phyloP scores from a whole-genome alignment of 2,113 vertebrate genomes.

The Psammodynastes pulverulentus region DNA sequence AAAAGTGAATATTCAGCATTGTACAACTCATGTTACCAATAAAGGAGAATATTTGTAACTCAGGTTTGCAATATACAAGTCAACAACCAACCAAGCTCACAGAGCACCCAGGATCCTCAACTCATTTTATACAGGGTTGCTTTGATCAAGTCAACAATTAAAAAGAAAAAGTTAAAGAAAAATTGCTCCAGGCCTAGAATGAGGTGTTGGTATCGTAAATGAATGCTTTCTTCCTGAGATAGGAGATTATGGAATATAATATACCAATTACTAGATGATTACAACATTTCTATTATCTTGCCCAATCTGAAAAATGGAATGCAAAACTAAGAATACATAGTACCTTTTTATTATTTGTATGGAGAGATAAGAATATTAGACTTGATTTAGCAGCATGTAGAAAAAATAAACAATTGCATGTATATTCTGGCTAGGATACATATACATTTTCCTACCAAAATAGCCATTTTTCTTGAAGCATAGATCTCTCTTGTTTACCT shows the following conservation, averaged over 20 bases:
- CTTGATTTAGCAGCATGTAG: not conserved
- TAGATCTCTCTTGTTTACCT: not conserved
- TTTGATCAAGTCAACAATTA: not conserved
- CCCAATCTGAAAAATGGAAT: not conserved
- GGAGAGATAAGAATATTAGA: not conserved
- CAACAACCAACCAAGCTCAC: no score
- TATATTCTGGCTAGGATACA: not conserved
- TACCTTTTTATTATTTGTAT: not conserved
- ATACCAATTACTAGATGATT: not conserved
- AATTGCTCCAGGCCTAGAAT: not conserved
- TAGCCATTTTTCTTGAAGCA: not conserved
- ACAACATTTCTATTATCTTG: not conserved
- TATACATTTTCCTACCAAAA: not conserved
- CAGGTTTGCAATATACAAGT: no score
- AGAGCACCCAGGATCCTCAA: not conserved
- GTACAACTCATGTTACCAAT: not conserved
- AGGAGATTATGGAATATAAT: not conserved
- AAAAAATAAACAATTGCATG: not conserved
- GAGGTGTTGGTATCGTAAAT: not conserved
- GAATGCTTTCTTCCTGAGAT: not conserved
- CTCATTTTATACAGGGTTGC: not conserved
- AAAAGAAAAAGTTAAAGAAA: no score
- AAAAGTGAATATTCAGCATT: not conserved
- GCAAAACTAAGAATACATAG: not conserved
- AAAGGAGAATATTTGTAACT: no score